A percentile compares a stretch with the other conserved stretches of the same genome.
These are phyloP conservation scores for Bhutanitis thaidina DNA, from an alignment of 2,888 invertebrate species.

Conservation along the genomic window DNA sequence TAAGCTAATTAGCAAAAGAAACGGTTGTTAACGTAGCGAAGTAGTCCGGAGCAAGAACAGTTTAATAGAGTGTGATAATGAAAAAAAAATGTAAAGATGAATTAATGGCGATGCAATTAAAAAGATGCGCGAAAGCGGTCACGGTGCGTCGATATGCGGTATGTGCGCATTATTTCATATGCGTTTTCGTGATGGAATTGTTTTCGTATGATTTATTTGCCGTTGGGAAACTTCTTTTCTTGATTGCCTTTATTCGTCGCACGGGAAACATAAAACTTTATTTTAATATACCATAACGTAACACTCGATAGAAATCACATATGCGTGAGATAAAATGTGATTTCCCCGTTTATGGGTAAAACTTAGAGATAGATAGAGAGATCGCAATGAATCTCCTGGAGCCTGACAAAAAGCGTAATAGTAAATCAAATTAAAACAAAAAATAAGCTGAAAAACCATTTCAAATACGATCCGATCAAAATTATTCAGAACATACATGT, in stretches of 20 bases:
- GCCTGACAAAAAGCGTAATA: too few species aligned
- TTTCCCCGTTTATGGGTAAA: too few species aligned
- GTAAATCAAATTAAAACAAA: too few species aligned
- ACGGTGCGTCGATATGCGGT: conserved; percentile 57
- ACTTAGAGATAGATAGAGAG: too few species aligned
- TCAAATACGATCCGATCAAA: too few species aligned
- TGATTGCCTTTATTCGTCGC: neutral
- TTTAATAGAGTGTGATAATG: conserved; percentile 66
- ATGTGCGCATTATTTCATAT: conserved; percentile 39
- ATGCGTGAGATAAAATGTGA: too few species aligned
- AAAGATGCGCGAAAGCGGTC: conserved; percentile 68
- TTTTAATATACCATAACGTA: too few species aligned
- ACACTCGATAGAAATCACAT: too few species aligned
- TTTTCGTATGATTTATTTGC: conserved; percentile 13
- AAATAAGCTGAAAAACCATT: too few species aligned
- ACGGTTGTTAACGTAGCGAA: conserved; percentile 37
- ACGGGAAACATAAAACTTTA: neutral
- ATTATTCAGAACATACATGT: too few species aligned
- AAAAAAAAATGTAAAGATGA: conserved; percentile 51
- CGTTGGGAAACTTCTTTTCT: conserved; percentile 1
- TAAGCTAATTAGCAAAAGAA: conserved; percentile 53
- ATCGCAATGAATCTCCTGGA: too few species aligned
- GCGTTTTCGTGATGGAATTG: conserved; percentile 30
- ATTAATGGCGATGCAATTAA: conserved; percentile 65
- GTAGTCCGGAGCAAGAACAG: conserved; percentile 53